These are phyloP conservation scores for Linnaemya vulpina DNA, from an alignment of 2,888 invertebrate species.

Conservation along the genomic window DNA sequence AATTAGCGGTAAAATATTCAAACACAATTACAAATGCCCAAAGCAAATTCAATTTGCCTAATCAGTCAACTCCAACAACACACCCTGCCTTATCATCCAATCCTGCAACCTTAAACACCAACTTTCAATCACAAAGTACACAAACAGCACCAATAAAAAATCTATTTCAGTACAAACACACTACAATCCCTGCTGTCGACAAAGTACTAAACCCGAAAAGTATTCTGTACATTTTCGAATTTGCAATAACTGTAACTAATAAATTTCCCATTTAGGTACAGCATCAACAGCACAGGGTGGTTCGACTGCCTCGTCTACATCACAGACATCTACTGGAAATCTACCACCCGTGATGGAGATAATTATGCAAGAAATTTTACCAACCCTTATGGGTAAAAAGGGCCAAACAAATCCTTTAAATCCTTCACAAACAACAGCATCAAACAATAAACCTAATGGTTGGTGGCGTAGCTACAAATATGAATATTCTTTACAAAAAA, in stretches of 20 bases:
- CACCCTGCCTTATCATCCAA: neutral
- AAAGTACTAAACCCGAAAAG: slow-evolving; percentile 53
- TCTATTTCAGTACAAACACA: slow-evolving; percentile 15
- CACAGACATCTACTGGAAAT: slow-evolving; percentile 41
- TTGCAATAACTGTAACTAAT: neutral
- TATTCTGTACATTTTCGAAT: neutral
- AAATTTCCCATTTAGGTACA: neutral
- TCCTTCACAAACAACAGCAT: slow-evolving; percentile 18
- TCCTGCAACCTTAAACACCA: neutral
- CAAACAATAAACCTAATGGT: slow-evolving; percentile 47
- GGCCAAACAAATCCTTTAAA: neutral
- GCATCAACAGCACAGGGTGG: slow-evolving; percentile 1
- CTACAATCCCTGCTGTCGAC: slow-evolving; percentile 34
- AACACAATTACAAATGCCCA: slow-evolving; percentile 8
- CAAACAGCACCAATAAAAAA: slow-evolving; percentile 25
- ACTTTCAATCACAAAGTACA: slow-evolving; percentile 8
- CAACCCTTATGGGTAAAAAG: slow-evolving; percentile 49
- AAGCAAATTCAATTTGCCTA: neutral
- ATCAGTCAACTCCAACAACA: neutral
- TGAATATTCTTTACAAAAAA: neutral
- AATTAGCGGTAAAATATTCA: neutral
- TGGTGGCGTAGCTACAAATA: neutral
- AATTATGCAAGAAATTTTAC: slow-evolving; percentile 61
- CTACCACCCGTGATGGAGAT: slow-evolving; percentile 51
- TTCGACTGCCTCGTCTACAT: neutral